Percentiles rank a stretch among this genome's conserved stretches.
Conservation (phyloP, 2,888 invertebrate genomes). For the Globia sparganii region DNA sequence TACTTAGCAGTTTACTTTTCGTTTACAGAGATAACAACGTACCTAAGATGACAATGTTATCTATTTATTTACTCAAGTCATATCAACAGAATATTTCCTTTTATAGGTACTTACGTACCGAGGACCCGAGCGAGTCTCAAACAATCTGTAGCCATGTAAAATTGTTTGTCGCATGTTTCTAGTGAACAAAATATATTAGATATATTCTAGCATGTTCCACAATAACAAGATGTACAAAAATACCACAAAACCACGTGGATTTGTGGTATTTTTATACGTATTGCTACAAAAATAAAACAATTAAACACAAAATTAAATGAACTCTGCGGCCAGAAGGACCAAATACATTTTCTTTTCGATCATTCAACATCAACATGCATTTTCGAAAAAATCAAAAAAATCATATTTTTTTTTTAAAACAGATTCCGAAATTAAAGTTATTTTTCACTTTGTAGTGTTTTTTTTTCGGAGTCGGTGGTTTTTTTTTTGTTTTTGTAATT, state of each 20-base stretch:
- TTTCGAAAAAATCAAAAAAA: too few relatives aligned
- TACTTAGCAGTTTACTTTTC: neutral
- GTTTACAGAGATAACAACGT: constrained; percentile 6
- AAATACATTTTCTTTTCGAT: constrained; percentile 7
- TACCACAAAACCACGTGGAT: constrained; percentile 7
- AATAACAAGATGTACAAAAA: constrained; percentile 1
- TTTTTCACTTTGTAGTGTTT: too few relatives aligned
- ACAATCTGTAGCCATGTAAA: constrained; percentile 22
- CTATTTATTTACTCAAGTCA: constrained; percentile 21
- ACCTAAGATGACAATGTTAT: constrained; percentile 1
- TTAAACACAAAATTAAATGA: neutral
- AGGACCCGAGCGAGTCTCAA: neutral
- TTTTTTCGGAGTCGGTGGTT: too few relatives aligned
- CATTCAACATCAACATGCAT: neutral
- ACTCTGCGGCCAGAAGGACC: constrained; percentile 14
- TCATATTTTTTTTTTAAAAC: too few relatives aligned
- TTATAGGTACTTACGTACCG: neutral
- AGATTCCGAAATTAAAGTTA: too few relatives aligned
- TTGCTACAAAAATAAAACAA: constrained; percentile 28
- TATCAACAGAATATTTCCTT: constrained; percentile 5
- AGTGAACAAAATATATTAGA: neutral
- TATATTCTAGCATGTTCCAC: constrained; percentile 3
- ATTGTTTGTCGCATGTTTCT: neutral
- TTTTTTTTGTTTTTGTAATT: too few relatives aligned
- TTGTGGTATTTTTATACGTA: too few relatives aligned